Evolutionary conservation across 2,113 vertebrate genomes (phyloP), one percentile per base, ranked within the genome.

Genomic region (Gobius niger): DNA sequence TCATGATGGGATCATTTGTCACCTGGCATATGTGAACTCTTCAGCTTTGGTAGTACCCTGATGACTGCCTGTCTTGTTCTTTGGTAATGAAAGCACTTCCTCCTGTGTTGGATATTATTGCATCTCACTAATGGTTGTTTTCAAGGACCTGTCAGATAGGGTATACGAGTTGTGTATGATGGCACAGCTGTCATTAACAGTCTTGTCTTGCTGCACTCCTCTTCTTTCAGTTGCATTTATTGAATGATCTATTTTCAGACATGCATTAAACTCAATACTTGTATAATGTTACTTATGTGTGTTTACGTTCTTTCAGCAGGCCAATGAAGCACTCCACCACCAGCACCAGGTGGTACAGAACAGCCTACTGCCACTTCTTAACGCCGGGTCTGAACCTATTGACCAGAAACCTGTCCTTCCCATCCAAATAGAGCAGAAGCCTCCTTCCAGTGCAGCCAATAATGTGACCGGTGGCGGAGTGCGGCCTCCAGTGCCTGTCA

Each of bases 311-410:
- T 51, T 68, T 49, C 78, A 97, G 94, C 93, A 99, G 96, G 96
- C 97, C 80, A 96, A 98, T 65, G 98, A 98, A 93, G 95, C 96
- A 89, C 96, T 97, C 74, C 98, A 99, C 91, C 97, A 99, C 93
- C 98, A 98, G 91, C 98, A 99, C 91, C 98, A 98, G 89, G 95
- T 96, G 93, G 95, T 95, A 80, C 96, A 96, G 84, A 99, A 96
- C 92, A 98, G 95, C 88, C 93, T 99, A 88, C 94, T 99, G 90
- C 98, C 97, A 44, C 96, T 98, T 83, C 94, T 98, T 73, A 98
- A 96, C 86, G 94, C 96, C 69, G 93, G 94, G 81, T 90, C 93
- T 59, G 98, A 99, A 88, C 96, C 94, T 63, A 90, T 93, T 24
- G 98, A 98, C 92, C 97, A 98, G 94, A 98, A 98, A 91, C 98